These are phyloP conservation scores for Leucophora obtusa DNA, from an alignment of 2,888 invertebrate species.

Conservation along the genomic window DNA sequence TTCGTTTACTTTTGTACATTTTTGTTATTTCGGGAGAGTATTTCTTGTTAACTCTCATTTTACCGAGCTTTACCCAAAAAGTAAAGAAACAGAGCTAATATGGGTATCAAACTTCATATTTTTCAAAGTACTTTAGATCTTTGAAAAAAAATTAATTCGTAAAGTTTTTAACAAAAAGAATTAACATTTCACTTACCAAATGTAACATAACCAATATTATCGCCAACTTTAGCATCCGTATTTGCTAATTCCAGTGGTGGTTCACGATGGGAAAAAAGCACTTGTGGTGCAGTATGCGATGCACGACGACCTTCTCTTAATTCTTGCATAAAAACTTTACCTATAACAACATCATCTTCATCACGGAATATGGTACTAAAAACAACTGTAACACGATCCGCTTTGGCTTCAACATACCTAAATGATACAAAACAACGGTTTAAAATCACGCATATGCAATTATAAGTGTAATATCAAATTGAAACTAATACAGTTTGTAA, in stretches of 20 bases:
- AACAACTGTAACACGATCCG: slow-evolving; percentile 98
- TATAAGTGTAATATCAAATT: not conserved
- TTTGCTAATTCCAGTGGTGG: slow-evolving; percentile 97
- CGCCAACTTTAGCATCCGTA: slow-evolving; percentile 94
- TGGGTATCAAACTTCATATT: too few relatives aligned
- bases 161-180: too few relatives aligned
- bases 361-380: slow-evolving; percentile 99
- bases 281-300: slow-evolving; percentile 95
- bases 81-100: too few relatives aligned
- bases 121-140: too few relatives aligned
- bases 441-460: too few relatives aligned
- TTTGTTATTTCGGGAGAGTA: too few relatives aligned
- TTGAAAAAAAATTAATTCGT: too few relatives aligned
- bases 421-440: slow-evolving; percentile 62
- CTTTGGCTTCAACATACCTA: slow-evolving; percentile 98
- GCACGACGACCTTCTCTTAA: slow-evolving; percentile 98
- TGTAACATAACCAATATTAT: slow-evolving; percentile 99
- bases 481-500: not conserved
- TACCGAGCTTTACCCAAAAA: too few relatives aligned
- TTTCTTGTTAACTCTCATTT: too few relatives aligned
- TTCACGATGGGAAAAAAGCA: slow-evolving; percentile 95
- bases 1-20: too few relatives aligned
- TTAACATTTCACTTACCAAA: slow-evolving; percentile 85
- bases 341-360: slow-evolving; percentile 98
- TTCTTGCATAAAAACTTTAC: slow-evolving; percentile 99